A percentile compares a stretch with the other conserved stretches of the same genome.
Conservation (phyloP, 37 sponge, comb jelly and placozoan species). For the Halichondria panicea region DNA sequence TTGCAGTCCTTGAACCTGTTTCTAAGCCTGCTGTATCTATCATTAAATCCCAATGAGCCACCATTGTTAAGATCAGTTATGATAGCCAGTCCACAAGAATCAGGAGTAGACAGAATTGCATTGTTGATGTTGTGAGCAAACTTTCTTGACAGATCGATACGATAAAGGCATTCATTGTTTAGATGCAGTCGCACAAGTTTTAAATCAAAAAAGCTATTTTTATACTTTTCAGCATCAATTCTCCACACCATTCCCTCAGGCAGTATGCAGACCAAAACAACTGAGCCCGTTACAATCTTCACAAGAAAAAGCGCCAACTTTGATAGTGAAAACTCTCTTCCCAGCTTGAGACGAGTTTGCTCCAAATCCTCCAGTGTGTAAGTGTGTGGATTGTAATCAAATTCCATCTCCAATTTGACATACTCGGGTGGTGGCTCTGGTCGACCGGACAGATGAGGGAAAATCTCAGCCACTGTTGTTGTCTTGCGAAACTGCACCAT, state of each 20-base stretch:
- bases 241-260: not conserved
- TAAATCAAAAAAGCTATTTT: no score
- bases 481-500: not conserved
- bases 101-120: no score
- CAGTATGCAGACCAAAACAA: not conserved
- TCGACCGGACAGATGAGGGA: not conserved
- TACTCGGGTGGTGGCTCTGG: not conserved
- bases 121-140: no score
- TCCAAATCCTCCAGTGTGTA: slow-evolving; percentile 7
- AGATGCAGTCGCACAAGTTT: no score
- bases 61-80: no score
- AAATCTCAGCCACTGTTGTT: not conserved
- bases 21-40: no score
- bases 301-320: not conserved
- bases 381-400: not conserved
- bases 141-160: no score
- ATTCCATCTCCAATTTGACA: not conserved
- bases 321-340: not conserved
- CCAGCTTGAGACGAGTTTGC: not conserved
- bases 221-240: no score
- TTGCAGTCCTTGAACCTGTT: no score
- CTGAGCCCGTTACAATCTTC: not conserved
- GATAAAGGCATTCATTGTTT: no score
- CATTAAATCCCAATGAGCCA: no score
- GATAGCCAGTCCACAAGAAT: no score